A percentile compares a stretch with the other conserved stretches of the same genome.
Evolutionary conservation across 2,888 invertebrate species (phyloP).

Genomic region (Melanargia galathea): DNA sequence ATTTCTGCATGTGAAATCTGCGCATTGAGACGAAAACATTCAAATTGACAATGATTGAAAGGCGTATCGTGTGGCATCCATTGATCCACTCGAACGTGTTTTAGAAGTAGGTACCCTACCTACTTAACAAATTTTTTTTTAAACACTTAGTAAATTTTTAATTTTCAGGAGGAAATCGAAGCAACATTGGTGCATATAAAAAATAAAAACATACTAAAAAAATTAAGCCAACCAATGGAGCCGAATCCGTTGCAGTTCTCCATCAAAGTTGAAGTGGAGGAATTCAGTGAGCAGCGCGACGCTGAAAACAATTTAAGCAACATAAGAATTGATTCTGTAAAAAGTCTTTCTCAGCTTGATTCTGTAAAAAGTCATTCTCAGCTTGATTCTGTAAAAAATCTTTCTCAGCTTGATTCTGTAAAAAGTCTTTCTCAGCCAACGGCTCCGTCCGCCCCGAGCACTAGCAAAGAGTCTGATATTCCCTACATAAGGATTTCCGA

Average conservation of each 20-base stretch:
- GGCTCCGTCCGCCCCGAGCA: background rate
- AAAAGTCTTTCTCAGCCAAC: constrained; percentile 1
- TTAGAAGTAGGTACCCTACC: no score
- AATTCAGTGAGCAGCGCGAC: constrained; percentile 33
- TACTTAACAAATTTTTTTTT: background rate
- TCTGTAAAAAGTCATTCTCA: constrained; percentile 15
- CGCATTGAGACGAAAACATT: no score
- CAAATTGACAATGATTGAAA: no score
- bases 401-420: constrained; percentile 12
- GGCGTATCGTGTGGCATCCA: no score
- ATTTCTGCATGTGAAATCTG: no score
- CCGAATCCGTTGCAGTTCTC: constrained; percentile 38
- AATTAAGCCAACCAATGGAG: constrained; percentile 5
- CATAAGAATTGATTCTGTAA: constrained; percentile 24
- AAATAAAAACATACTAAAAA: constrained; percentile 29
- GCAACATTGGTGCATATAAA: constrained; percentile 31
- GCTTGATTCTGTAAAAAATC: constrained; percentile 18
- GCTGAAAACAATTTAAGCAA: constrained; percentile 17
- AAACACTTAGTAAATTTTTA: background rate
- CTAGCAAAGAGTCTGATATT: background rate
- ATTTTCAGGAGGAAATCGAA: constrained; percentile 39
- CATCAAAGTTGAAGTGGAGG: constrained; percentile 47
- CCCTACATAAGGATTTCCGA: constrained; percentile 24
- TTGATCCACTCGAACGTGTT: no score
- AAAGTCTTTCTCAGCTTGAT: no score